Percentiles rank a stretch among this genome's conserved stretches.
Conservation (phyloP, 35 echinoderm and acorn worm species). For the Diadema setosum region DNA sequence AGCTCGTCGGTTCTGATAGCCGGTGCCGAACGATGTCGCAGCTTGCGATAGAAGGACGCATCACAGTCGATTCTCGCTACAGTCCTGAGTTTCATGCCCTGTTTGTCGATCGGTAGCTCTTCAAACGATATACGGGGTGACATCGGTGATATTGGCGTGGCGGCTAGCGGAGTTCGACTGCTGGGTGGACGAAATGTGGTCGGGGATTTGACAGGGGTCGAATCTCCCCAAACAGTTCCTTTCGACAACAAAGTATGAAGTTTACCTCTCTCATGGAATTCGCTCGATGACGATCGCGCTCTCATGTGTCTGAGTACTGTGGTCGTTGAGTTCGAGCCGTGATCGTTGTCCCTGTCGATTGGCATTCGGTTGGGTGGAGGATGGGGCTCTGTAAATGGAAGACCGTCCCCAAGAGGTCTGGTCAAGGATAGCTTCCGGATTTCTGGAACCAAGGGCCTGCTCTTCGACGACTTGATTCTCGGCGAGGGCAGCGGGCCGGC, state of each 20-base stretch:
- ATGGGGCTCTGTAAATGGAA: neutral
- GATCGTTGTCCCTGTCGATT: neutral
- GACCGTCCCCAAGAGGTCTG: neutral
- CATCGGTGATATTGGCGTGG: neutral
- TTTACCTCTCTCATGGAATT: neutral
- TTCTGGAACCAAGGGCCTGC: neutral
- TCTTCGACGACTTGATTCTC: neutral
- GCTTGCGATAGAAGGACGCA: conserved; percentile 7
- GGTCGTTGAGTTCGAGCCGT: neutral
- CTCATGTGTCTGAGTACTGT: neutral
- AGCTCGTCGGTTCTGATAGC: neutral
- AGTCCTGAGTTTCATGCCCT: neutral
- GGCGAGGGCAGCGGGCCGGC: neutral
- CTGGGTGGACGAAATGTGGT: neutral
- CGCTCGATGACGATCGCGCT: neutral
- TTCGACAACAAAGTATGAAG: neutral
- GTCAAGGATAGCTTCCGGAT: neutral
- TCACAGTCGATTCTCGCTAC: conserved; percentile 2
- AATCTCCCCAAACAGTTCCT: neutral
- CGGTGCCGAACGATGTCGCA: neutral
- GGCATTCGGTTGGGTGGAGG: neutral
- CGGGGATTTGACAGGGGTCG: neutral
- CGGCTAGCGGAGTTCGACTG: neutral
- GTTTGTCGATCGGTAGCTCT: neutral
- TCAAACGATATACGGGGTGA: conserved; percentile 11